These are phyloP conservation scores for Catocala nupta DNA, from an alignment of 2,888 invertebrate species.

Conservation along the genomic window DNA sequence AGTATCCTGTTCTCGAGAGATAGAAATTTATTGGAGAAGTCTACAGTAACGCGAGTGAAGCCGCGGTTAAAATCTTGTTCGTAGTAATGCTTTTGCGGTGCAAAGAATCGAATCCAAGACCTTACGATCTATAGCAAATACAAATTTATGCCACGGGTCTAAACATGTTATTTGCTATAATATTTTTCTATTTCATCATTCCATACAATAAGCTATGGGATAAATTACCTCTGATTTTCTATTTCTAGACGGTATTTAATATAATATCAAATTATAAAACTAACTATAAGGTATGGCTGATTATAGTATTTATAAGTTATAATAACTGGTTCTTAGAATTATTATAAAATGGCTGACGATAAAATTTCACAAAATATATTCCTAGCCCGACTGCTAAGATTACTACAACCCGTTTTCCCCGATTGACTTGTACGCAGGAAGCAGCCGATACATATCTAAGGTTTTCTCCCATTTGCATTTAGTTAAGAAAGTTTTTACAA, in stretches of 20 bases:
- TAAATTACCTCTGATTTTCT: not conserved
- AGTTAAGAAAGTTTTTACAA: conserved; percentile 16
- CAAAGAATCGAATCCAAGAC: too few species aligned
- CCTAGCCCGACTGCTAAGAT: conserved; percentile 7
- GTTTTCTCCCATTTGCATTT: conserved; percentile 29
- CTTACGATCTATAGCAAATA: too few species aligned
- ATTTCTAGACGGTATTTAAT: not conserved
- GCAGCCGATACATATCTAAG: conserved; percentile 23
- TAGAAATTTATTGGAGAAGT: too few species aligned
- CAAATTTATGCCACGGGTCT: too few species aligned
- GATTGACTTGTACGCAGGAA: conserved; percentile 24
- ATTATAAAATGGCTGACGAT: conserved; percentile 3
- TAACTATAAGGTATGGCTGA: not conserved
- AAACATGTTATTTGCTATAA: too few species aligned
- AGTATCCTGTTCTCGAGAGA: too few species aligned
- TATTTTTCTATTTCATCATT: too few species aligned
- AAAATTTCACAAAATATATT: conserved; percentile 11
- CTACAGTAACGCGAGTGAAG: too few species aligned
- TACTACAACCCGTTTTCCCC: conserved; percentile 17
- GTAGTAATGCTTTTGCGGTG: too few species aligned
- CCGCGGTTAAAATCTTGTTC: too few species aligned
- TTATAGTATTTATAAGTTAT: not conserved
- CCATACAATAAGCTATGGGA: too few species aligned
- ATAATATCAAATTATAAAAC: not conserved
- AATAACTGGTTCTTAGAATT: conserved; percentile 5